Conservation (phyloP, 2,113 vertebrate genomes). For the Muntiacus muntjak region DNA sequence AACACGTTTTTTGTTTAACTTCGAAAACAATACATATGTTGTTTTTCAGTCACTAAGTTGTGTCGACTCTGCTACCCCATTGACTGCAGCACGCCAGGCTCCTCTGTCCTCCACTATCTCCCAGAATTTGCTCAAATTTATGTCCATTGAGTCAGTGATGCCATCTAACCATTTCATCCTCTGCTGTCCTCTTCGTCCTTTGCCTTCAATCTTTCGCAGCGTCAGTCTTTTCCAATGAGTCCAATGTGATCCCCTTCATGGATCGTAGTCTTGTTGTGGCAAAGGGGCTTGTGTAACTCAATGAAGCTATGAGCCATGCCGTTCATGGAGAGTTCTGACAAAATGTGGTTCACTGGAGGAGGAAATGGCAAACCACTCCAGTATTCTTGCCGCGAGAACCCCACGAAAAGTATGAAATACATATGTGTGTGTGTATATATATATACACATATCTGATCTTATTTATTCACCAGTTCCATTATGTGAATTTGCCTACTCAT, state of each 20-base stretch:
- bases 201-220: neutral
- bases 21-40: neutral
- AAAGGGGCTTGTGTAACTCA: neutral
- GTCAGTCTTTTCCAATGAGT: neutral
- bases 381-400: neutral
- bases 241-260: neutral
- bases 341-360: neutral
- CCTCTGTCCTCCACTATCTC: neutral
- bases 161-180: neutral
- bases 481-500: neutral
- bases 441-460: neutral
- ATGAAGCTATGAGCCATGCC: neutral
- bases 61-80: neutral
- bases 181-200: neutral
- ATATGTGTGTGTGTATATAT: rapidly evolving
- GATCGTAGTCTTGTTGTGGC: neutral
- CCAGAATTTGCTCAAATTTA: neutral
- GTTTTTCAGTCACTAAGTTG: neutral
- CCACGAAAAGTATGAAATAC: neutral
- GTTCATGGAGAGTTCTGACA: neutral
- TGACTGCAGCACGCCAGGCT: neutral
- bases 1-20: neutral
- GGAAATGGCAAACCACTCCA: neutral
- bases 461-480: neutral
- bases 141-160: neutral